Percentiles rank a stretch among this genome's conserved stretches.
These are phyloP conservation scores for Platerodrilus igneus DNA, from an alignment of 2,888 invertebrate genomes.

Conservation along the genomic window DNA sequence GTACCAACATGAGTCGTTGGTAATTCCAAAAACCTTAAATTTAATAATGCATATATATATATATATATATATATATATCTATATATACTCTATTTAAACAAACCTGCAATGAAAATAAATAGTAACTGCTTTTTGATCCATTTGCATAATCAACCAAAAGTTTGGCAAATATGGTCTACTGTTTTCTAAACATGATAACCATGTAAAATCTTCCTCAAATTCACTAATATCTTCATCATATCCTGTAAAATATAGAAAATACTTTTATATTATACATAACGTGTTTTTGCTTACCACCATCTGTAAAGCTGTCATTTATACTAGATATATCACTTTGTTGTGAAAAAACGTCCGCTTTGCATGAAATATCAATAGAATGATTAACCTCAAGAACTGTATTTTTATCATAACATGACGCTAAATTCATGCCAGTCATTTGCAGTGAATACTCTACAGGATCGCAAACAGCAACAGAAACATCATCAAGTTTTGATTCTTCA, in stretches of 20 bases:
- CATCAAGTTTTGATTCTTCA: conserved; percentile 8
- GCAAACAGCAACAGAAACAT: background rate
- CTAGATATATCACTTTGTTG: conserved; percentile 42
- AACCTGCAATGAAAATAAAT: conserved; percentile 67
- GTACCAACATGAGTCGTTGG: conserved; percentile 51
- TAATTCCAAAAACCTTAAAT: conserved; percentile 52
- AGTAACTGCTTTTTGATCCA: conserved; percentile 55
- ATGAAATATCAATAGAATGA: conserved; percentile 11
- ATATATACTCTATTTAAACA: conserved; percentile 14
- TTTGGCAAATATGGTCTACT: conserved; percentile 56
- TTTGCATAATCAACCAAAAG: conserved; percentile 66
- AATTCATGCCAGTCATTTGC: background rate
- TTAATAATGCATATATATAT: no score
- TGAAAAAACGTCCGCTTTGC: conserved; percentile 16
- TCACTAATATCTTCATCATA: conserved; percentile 63
- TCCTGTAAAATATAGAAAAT: conserved; percentile 40
- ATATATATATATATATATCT: no score
- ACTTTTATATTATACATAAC: background rate
- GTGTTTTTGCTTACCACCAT: conserved; percentile 34
- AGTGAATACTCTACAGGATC: conserved; percentile 6
- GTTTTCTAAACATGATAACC: conserved; percentile 52
- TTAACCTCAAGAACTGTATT: conserved; percentile 11
- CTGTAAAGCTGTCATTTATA: conserved; percentile 38
- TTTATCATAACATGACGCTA: conserved; percentile 8
- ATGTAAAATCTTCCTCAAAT: conserved; percentile 56